phyloP scores from a whole-genome alignment of 2,797 vertebrate genomes.

The Varecia variegata region DNA sequence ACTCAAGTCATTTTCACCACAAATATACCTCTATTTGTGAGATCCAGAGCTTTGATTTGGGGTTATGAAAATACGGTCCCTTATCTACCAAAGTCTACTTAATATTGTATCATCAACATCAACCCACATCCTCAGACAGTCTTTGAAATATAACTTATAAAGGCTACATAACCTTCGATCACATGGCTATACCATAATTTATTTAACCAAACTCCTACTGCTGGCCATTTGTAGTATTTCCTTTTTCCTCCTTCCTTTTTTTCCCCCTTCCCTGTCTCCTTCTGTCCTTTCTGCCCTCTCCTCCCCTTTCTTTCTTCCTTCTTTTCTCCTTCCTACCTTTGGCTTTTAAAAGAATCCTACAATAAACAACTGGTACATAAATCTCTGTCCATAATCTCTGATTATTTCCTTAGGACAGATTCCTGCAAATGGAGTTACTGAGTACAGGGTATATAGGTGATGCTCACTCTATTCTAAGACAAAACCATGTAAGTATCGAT shows the following conservation, averaged over 20 bases:
- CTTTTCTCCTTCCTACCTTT: too few species aligned
- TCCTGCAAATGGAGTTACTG: neutral
- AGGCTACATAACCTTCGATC: neutral
- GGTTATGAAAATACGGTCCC: neutral
- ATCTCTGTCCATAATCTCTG: neutral
- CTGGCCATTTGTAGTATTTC: neutral
- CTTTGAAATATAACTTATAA: neutral
- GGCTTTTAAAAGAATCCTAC: neutral
- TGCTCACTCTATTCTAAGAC: neutral
- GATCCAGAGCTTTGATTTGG: neutral
- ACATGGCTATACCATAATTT: neutral
- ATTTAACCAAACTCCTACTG: neutral
- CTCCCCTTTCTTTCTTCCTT: neutral
- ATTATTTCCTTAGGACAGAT: neutral
- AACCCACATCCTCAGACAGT: neutral
- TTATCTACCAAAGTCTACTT: rapidly evolving
- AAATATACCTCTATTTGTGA: neutral
- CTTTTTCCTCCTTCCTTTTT: too few species aligned
- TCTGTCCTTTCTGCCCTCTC: too few species aligned
- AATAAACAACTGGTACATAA: neutral
- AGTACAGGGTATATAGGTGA: neutral
- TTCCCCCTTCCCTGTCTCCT: rapidly evolving
- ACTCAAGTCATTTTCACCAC: neutral
- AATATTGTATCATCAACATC: rapidly evolving
- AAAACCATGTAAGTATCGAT: neutral